Conservation (phyloP, 2,888 invertebrate genomes). For the Andrena chrysosceles region DNA sequence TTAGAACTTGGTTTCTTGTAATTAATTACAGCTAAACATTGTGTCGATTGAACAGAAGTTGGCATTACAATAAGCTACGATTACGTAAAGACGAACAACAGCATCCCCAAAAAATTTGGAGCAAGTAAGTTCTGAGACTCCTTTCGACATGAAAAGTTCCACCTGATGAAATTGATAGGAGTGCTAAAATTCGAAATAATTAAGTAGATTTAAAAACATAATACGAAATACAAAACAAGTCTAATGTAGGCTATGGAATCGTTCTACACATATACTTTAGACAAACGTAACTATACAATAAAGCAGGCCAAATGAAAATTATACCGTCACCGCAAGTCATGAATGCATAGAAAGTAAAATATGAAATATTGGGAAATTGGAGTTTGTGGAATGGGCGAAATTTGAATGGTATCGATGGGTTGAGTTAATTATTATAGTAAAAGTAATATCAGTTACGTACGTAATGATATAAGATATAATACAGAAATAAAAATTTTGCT, state of each 20-base stretch:
- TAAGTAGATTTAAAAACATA: slow-evolving; percentile 50
- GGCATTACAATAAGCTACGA: slow-evolving; percentile 9
- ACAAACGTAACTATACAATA: slow-evolving; percentile 66
- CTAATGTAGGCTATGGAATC: slow-evolving; percentile 68
- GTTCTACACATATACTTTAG: slow-evolving; percentile 66
- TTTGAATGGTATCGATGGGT: slow-evolving; percentile 65
- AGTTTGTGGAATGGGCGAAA: slow-evolving; percentile 51
- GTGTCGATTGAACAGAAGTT: neutral
- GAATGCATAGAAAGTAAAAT: slow-evolving; percentile 72
- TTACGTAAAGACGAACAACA: neutral
- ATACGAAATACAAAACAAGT: slow-evolving; percentile 65
- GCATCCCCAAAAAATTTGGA: slow-evolving; percentile 16
- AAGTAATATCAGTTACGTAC: slow-evolving; percentile 34
- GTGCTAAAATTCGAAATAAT: slow-evolving; percentile 54
- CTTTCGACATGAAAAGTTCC: slow-evolving; percentile 30
- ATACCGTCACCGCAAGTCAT: slow-evolving; percentile 76
- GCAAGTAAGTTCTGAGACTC: slow-evolving; percentile 47
- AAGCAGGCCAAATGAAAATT: slow-evolving; percentile 72
- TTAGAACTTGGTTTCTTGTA: slow-evolving; percentile 41
- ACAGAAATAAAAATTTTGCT: slow-evolving; percentile 7
- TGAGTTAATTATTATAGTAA: slow-evolving; percentile 58
- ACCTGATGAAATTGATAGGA: slow-evolving; percentile 35
- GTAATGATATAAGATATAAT: slow-evolving; percentile 26
- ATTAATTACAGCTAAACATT: slow-evolving; percentile 7
- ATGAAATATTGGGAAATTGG: slow-evolving; percentile 63